Base-by-base conservation (phyloP, 2,113 vertebrate species). In the Ceyx cyanopectus region DNA sequence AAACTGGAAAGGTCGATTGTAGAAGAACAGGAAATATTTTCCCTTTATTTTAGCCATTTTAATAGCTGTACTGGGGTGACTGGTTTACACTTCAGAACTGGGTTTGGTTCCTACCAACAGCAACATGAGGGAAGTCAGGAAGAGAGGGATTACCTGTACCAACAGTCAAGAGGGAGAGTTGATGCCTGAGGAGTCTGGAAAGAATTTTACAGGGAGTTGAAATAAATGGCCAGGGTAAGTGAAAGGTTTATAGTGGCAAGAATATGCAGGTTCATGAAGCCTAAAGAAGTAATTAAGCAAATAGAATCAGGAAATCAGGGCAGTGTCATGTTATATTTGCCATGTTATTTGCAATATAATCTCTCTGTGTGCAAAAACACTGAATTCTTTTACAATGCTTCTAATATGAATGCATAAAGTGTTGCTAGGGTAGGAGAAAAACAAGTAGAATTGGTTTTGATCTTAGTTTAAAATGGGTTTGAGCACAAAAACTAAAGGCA, bases 1-100 rank as follows among this genome's bases (percentile, higher is more conserved):
- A 92, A 76, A 76, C 86, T 34, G 74, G 57, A 85, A 53, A 72
- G 62, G 41, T 86, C 65, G 37, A n/a, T 81, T 0, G 1, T 27
- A 75, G 67, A 92, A 69, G 73, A 56, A 53, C 45, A 23, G 45
- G 90, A 96, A 96, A 92, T 95, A 86, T 70, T 94, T 85, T 4
- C 24, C 8, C 12, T 89, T 85, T 92, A 76, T 86, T 89, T 79
- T 87, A 87, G 70, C 60, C 62, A 40, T 84, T 76, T 76, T 87
- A 63, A 63, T 91, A 70, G 34, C 34, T 34, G 27, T 37, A 24
- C 40, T 74, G 53, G 32, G 68, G 37, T 24, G 30, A 48, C 18
- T 45, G 32, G 15, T 34, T 78, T 76, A 48, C 29, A 19, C 13
- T 50, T 66, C 34, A 20, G 19, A 57, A 3, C 17, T 80, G 20